Evolutionary conservation across 2,797 vertebrate species (phyloP).

Genomic region (Uromys caudimaculatus): DNA sequence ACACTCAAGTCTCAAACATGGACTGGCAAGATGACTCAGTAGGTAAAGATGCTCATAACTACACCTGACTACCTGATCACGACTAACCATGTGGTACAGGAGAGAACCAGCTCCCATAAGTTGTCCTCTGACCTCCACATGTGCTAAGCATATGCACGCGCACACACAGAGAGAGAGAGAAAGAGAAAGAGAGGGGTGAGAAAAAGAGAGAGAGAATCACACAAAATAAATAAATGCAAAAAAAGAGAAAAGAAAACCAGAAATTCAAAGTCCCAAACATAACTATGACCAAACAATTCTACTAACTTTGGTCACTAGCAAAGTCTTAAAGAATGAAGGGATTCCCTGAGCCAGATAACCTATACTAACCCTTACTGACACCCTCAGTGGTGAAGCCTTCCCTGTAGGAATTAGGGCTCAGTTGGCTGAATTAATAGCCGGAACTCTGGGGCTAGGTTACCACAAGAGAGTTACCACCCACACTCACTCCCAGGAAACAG

Average conservation of each 20-base stretch:
- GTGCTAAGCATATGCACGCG: no score
- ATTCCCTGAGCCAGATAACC: background rate
- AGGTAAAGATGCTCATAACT: no score
- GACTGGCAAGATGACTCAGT: background rate
- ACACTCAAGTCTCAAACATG: background rate
- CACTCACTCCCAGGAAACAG: background rate
- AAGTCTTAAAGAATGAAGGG: background rate
- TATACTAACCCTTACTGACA: background rate
- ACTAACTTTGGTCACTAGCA: background rate
- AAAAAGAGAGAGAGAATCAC: no score
- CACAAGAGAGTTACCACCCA: background rate
- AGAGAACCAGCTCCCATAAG: no score
- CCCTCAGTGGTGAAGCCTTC: background rate
- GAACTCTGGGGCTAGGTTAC: background rate
- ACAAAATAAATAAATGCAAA: background rate
- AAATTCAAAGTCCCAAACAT: background rate
- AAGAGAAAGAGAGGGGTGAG: no score
- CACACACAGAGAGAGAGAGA: no score
- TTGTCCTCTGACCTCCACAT: no score
- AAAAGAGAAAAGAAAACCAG: background rate
- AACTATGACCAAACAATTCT: background rate
- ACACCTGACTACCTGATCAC: no score
- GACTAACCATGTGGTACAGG: no score
- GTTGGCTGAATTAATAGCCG: background rate
- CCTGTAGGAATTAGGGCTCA: background rate